phyloP scores from a whole-genome alignment of 2,888 invertebrate genomes.

The Yponomeuta sedellus region DNA sequence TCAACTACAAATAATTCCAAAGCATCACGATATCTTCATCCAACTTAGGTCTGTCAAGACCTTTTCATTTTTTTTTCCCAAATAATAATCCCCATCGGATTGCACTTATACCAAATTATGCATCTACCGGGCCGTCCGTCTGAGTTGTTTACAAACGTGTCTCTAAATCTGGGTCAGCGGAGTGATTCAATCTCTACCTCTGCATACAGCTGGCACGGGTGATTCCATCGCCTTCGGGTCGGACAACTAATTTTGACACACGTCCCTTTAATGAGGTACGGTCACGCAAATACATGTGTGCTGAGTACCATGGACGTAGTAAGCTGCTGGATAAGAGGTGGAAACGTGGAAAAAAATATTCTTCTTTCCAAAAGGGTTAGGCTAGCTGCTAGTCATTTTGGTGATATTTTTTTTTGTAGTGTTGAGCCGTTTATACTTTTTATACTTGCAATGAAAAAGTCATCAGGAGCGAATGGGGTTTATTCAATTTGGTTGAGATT shows the following conservation, averaged over 20 bases:
- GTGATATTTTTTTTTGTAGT: no score
- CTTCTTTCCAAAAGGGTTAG: no score
- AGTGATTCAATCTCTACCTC: constrained; percentile 1
- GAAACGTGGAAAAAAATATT: no score
- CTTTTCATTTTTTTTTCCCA: not conserved
- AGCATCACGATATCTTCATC: not conserved
- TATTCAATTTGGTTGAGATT: no score
- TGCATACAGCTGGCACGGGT: not conserved
- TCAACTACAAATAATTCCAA: no score
- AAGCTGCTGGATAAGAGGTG: not conserved
- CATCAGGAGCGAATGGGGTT: no score
- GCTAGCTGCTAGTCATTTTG: no score
- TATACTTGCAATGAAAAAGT: no score
- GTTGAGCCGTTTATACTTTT: no score
- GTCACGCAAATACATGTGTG: constrained; percentile 38
- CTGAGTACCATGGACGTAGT: not conserved
- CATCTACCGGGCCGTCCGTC: not conserved
- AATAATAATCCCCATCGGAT: not conserved
- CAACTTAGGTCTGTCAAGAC: not conserved
- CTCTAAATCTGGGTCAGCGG: not conserved
- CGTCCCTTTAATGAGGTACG: constrained; percentile 37
- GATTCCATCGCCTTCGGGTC: constrained; percentile 33
- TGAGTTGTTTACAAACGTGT: constrained; percentile 3
- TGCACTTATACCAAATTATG: not conserved
- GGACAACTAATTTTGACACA: constrained; percentile 41